phyloP scores from a whole-genome alignment of 2,797 vertebrate genomes.

The Ctenosaura bakeri region DNA sequence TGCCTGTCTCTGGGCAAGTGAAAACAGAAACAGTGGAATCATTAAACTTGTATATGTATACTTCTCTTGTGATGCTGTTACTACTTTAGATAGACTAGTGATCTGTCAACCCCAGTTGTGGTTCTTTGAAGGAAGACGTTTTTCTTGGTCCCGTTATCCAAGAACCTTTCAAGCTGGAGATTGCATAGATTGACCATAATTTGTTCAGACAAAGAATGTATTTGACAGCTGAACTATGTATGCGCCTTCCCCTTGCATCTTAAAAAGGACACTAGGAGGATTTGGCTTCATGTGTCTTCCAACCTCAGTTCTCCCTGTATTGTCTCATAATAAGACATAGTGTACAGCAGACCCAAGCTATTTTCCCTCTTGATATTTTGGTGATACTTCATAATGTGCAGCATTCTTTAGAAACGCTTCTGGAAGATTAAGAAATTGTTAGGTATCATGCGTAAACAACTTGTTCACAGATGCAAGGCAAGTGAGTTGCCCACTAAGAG shows the following conservation, averaged over 20 bases:
- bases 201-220: background rate
- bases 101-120: background rate
- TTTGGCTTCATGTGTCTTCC: no score
- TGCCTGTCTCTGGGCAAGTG: no score
- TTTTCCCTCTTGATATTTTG: background rate
- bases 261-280: background rate
- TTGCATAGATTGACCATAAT: background rate
- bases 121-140: background rate
- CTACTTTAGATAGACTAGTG: background rate
- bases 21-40: no score
- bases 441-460: background rate
- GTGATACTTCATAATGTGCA: background rate
- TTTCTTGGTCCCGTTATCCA: background rate
- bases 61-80: background rate
- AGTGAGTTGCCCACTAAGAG: no score
- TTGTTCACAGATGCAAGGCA: background rate
- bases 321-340: background rate
- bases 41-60: background rate
- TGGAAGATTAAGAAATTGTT: background rate
- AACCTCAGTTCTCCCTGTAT: background rate
- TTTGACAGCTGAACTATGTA: background rate
- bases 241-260: background rate
- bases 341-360: background rate
- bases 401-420: background rate
- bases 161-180: background rate